A percentile compares a stretch with the other conserved stretches of the same genome.
These are phyloP conservation scores for Diceros bicornis DNA, from an alignment of 2,797 vertebrate species.

Conservation along the genomic window DNA sequence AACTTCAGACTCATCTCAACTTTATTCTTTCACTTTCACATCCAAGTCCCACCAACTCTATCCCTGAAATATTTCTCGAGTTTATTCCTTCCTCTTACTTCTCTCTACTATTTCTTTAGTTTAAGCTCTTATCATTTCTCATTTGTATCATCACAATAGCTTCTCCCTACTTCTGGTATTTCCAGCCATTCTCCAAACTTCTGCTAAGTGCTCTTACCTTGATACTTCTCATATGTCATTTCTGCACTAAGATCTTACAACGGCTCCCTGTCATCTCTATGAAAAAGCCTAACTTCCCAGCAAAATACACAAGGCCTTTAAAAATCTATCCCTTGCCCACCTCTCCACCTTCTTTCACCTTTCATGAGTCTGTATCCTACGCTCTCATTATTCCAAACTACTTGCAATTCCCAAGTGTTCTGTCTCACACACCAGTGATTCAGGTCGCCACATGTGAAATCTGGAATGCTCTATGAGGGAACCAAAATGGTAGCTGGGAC, in stretches of 20 bases:
- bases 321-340: background rate
- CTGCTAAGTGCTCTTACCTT: background rate
- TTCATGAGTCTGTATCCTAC: background rate
- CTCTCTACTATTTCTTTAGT: background rate
- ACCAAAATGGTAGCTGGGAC: background rate
- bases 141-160: background rate
- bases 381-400: background rate
- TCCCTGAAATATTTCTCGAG: background rate
- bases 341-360: background rate
- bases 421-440: background rate
- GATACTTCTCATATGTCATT: background rate
- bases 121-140: conserved; percentile 29
- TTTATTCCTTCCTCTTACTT: background rate
- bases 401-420: background rate
- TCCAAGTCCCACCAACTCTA: background rate
- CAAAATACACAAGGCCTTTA: background rate
- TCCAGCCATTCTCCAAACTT: background rate
- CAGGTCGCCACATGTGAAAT: background rate
- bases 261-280: background rate
- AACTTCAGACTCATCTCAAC: background rate
- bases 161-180: background rate
- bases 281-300: background rate
- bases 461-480: background rate
- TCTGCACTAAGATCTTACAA: background rate
- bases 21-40: background rate